Percentiles rank a stretch among this genome's conserved stretches.
These are phyloP conservation scores for Caenorhabditis virilis DNA, from an alignment of 2,888 invertebrate genomes.

Conservation along the genomic window DNA sequence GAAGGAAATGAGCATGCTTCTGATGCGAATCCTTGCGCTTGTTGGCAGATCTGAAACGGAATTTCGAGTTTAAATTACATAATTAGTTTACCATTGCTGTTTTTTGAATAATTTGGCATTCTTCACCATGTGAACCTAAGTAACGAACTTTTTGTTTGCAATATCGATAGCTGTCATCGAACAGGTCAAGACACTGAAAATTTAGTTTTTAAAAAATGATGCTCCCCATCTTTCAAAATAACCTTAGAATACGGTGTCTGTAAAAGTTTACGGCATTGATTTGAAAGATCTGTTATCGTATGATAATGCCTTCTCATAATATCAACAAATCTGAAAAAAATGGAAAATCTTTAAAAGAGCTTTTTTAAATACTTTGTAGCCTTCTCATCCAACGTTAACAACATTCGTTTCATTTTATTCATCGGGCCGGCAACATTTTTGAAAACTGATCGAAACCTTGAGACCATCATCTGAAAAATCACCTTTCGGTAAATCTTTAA, in stretches of 20 bases:
- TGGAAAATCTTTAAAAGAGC: background rate
- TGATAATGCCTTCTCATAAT: constrained; percentile 32
- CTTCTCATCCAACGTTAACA: constrained; percentile 33
- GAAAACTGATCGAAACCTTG: constrained; percentile 19
- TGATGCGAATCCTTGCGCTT: constrained; percentile 24
- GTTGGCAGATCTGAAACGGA: constrained; percentile 22
- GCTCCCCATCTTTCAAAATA: background rate
- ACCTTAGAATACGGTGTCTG: constrained; percentile 30
- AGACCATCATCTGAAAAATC: constrained; percentile 14
- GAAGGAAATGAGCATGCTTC: constrained; percentile 27
- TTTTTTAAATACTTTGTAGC: constrained; percentile 19
- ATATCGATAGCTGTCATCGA: constrained; percentile 33
- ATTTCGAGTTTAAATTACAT: background rate
- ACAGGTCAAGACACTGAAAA: constrained; percentile 36
- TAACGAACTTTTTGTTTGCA: constrained; percentile 30
- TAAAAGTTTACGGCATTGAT: constrained; percentile 33
- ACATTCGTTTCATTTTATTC: constrained; percentile 35
- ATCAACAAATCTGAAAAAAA: constrained; percentile 32
- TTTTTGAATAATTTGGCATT: constrained; percentile 30
- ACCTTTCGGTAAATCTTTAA: too few species aligned
- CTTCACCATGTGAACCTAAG: constrained; percentile 27
- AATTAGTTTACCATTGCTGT: constrained; percentile 12
- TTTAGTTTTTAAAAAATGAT: background rate
- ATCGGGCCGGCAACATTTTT: constrained; percentile 39
- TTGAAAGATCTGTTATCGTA: constrained; percentile 28